These are phyloP conservation scores for Actenoides lindsayi DNA, from an alignment of 2,113 vertebrate genomes.

Conservation along the genomic window DNA sequence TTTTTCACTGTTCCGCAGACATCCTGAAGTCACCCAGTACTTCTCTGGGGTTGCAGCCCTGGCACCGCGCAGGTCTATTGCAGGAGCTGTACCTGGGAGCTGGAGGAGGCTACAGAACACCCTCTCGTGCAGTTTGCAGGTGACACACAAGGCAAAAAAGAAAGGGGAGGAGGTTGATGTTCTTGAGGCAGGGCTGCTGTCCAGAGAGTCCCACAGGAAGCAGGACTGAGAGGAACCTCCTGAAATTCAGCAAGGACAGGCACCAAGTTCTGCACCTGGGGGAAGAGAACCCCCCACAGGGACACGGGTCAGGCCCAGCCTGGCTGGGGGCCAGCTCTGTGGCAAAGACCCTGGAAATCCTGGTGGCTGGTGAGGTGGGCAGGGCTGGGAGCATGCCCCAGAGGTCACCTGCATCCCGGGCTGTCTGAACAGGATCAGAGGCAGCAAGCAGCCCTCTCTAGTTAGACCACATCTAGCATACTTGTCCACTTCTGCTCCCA, in stretches of 20 bases:
- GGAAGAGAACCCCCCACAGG: background rate
- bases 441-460: background rate
- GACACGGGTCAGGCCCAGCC: background rate
- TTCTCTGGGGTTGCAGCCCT: fast-evolving
- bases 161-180: background rate
- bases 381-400: background rate
- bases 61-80: background rate
- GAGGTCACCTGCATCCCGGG: background rate
- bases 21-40: fast-evolving
- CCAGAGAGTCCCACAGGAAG: background rate
- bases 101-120: background rate
- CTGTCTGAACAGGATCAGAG: background rate
- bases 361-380: background rate
- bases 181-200: background rate
- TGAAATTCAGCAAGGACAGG: background rate
- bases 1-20: background rate
- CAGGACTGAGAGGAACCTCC: background rate
- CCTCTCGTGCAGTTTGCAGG: background rate
- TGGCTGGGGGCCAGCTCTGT: background rate
- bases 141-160: background rate
- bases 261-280: background rate
- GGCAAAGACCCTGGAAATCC: background rate
- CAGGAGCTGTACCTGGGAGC: background rate
- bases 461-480: background rate
- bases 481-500: background rate